These are phyloP conservation scores for Burhinus oedicnemus DNA, from an alignment of 2,113 vertebrate species.

Conservation along the genomic window DNA sequence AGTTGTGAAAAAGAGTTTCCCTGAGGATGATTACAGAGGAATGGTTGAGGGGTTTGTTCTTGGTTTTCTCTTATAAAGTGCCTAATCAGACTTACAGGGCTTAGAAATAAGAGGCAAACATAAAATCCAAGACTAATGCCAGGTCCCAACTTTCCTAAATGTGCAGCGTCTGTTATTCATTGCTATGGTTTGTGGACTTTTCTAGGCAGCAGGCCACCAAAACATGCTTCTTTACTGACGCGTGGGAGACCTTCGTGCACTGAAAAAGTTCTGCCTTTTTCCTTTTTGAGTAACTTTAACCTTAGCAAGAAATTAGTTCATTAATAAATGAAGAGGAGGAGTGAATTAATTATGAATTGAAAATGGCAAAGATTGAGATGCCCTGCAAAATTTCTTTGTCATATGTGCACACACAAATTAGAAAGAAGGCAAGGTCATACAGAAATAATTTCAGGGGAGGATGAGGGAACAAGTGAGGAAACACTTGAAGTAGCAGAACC, in stretches of 20 bases:
- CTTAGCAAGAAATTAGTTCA: slow-evolving; percentile 35
- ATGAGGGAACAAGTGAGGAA: neutral
- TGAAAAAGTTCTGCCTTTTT: neutral
- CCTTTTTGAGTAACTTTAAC: neutral
- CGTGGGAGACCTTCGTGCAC: neutral
- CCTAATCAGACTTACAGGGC: neutral
- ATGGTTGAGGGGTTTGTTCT: neutral
- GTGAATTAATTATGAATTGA: slow-evolving; percentile 11
- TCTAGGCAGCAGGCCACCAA: neutral
- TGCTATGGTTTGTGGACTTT: neutral
- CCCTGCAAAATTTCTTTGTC: neutral
- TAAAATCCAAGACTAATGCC: neutral
- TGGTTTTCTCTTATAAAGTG: neutral
- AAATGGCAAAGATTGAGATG: slow-evolving; percentile 27
- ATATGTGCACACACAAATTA: neutral
- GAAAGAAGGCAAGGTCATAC: neutral
- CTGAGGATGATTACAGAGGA: neutral
- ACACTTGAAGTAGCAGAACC: neutral
- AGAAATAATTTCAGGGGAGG: neutral
- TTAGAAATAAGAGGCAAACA: neutral
- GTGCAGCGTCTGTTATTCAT: neutral
- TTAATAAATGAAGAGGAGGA: slow-evolving; percentile 39
- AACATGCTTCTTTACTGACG: neutral
- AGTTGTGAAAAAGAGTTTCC: neutral
- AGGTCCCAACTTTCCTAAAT: neutral